A percentile compares a stretch with the other conserved stretches of the same genome.
Evolutionary conservation across 1,140 invertebrate genomes (phyloP).

Genomic region (Pissodes strobi): DNA sequence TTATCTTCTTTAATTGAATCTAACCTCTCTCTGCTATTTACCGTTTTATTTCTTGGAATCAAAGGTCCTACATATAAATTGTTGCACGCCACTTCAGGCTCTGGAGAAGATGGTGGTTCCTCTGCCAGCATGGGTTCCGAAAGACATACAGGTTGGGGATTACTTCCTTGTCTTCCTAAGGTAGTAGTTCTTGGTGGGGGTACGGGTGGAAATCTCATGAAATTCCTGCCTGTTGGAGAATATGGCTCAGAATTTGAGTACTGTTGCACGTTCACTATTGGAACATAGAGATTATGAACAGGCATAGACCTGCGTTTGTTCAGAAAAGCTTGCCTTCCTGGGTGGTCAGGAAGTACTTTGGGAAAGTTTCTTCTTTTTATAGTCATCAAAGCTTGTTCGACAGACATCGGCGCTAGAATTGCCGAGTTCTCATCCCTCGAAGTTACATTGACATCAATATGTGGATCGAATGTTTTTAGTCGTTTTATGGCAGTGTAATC

Average conservation of each 20-base stretch:
- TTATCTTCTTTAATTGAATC: slow-evolving; percentile 45
- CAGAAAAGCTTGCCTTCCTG: slow-evolving; percentile 52
- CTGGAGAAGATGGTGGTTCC: slow-evolving; percentile 51
- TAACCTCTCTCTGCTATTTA: slow-evolving; percentile 19
- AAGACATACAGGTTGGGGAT: slow-evolving; percentile 35
- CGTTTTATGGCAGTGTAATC: slow-evolving; percentile 52
- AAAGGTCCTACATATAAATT: slow-evolving; percentile 61
- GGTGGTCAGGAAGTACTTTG: slow-evolving; percentile 78
- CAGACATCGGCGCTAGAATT: slow-evolving; percentile 56
- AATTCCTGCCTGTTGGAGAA: slow-evolving; percentile 49
- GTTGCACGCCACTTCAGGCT: slow-evolving; percentile 58
- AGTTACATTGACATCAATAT: slow-evolving; percentile 75
- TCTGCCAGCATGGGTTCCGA: slow-evolving; percentile 57
- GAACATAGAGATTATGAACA: slow-evolving; percentile 57
- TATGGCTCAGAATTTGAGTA: slow-evolving; percentile 54
- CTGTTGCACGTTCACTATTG: slow-evolving; percentile 45
- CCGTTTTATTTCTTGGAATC: slow-evolving; percentile 51
- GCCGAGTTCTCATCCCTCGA: slow-evolving; percentile 61
- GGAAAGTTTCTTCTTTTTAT: slow-evolving; percentile 79
- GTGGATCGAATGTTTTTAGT: slow-evolving; percentile 58
- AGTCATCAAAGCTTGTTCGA: slow-evolving; percentile 71
- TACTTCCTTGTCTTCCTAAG: slow-evolving; percentile 58
- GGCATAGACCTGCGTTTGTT: slow-evolving; percentile 63
- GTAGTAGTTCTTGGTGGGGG: slow-evolving; percentile 67
- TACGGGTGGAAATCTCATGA: slow-evolving; percentile 61